Percentiles rank a stretch among this genome's conserved stretches.
Evolutionary conservation across 2,797 vertebrate species (phyloP).

Genomic region (Acanthiza pusilla): DNA sequence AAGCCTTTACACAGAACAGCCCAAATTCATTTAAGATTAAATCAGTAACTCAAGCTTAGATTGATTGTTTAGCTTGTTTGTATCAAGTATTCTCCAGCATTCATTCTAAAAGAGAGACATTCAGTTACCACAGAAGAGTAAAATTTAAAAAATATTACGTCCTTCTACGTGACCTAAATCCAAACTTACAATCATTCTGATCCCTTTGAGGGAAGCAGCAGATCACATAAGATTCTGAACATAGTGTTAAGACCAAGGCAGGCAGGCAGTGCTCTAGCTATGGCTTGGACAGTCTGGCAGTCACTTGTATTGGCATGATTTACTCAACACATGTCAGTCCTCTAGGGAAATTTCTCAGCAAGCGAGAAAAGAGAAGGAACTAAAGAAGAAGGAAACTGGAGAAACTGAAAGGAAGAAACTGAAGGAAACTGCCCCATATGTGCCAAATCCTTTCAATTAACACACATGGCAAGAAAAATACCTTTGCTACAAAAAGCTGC

Average conservation of each 20-base stretch:
- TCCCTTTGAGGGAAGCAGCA: not conserved
- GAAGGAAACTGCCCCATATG: accelerated
- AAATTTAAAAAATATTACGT: not conserved
- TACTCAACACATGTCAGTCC: not conserved
- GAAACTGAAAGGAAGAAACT: too few relatives aligned
- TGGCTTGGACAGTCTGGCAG: not conserved
- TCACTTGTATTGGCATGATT: not conserved
- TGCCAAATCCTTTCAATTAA: not conserved
- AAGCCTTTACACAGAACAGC: not conserved
- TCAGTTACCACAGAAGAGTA: not conserved
- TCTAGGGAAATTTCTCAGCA: not conserved
- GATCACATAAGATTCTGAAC: not conserved
- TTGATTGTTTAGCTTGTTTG: not conserved
- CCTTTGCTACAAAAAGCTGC: not conserved
- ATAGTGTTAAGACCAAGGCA: not conserved
- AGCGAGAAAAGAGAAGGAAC: not conserved
- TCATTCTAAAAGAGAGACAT: not conserved
- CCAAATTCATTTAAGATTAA: not conserved
- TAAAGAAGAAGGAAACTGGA: not conserved
- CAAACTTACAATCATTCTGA: not conserved
- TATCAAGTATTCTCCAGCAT: not conserved
- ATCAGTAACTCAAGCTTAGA: not conserved
- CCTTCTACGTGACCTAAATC: not conserved
- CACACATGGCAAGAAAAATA: not conserved
- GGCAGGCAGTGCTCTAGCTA: not conserved